Base-by-base conservation (phyloP, 2,888 invertebrate genomes). In the Limnephilus rhombicus region DNA sequence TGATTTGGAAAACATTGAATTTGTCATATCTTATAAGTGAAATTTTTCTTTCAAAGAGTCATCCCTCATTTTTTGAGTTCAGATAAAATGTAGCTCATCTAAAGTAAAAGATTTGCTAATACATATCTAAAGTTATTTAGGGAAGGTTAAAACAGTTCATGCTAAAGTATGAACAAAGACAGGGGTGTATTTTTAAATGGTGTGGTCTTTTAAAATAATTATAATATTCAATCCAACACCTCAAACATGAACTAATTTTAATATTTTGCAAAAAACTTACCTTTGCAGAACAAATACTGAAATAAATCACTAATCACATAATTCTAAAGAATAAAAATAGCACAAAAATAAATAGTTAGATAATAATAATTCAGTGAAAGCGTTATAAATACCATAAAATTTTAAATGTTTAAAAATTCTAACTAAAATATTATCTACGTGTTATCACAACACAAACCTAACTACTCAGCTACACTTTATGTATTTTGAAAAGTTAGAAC, bases 251-350 rank as follows among this genome's bases (percentile, higher is more conserved):
- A 68, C 2, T 24, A 68, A 68, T 31, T 68, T n/a, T 5, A 68
- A 24, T n/a, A 68, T 82, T 82, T 82, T 82, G 13, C 82, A 31
- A 15, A 82, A 2, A 82, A 82, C 82, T 82, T 82, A 82, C 82
- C 82, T 82, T 82, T 82, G 82, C 13, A 31, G 29, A 31, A 82
- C 12, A 34, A 82, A 82, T 2, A 82, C 82, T 82, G 82, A 34
- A 82, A 31, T 82, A n/a, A 86, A 45, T 86, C 13, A 45, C 86
- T 86, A 86, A 86, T 41, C n/a, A 45, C 86, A 12, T 49, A 45
- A 68, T 68, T 24, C 41, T 86, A n/a, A 49, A 86, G 24, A 86
- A 86, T 86, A n/a, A 68, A 68, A 53, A 68, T 9, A 9, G 24
- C 9, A n/a, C n/a, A 7, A 9, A n/a, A 24, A 68, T 68, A 68